Evolutionary conservation across 2,797 vertebrate genomes (phyloP).

Genomic region (Tiaroga cobitis): DNA sequence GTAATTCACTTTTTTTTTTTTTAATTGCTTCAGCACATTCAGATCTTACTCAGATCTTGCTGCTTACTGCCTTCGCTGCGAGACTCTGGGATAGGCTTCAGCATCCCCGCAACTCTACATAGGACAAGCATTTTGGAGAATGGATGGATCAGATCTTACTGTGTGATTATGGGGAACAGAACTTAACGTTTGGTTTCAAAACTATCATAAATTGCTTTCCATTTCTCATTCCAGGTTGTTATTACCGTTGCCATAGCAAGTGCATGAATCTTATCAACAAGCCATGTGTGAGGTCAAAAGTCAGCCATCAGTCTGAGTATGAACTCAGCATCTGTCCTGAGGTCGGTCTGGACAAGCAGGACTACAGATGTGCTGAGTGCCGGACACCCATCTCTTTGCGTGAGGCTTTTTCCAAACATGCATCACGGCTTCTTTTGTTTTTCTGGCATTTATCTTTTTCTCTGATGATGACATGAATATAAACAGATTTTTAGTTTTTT

Average conservation of each 20-base stretch:
- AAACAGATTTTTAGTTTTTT: not conserved
- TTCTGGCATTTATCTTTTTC: not conserved
- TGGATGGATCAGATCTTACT: not conserved
- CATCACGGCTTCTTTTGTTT: not conserved
- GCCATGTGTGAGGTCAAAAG: conserved; percentile 92
- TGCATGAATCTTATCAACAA: conserved; percentile 94
- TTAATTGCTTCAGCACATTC: not conserved
- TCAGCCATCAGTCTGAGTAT: conserved; percentile 96
- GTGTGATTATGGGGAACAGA: not conserved
- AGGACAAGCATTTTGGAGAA: not conserved
- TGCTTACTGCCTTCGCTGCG: not conserved
- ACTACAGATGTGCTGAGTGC: conserved; percentile 95
- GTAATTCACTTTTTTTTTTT: not conserved
- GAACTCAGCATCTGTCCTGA: conserved; percentile 97
- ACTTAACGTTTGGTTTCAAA: not conserved
- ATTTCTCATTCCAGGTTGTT: conserved; percentile 81
- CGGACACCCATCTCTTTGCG: conserved; percentile 89
- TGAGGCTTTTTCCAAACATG: conserved; percentile 73
- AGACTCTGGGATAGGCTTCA: not conserved
- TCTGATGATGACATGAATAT: not conserved
- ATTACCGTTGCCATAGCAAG: conserved; percentile 96
- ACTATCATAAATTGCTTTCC: not conserved
- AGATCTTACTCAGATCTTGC: not conserved
- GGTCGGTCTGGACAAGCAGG: conserved; percentile 92
- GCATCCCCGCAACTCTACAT: not conserved